Evolutionary conservation across 2,113 vertebrate species (phyloP).

Genomic region (Megaceryle torquata): DNA sequence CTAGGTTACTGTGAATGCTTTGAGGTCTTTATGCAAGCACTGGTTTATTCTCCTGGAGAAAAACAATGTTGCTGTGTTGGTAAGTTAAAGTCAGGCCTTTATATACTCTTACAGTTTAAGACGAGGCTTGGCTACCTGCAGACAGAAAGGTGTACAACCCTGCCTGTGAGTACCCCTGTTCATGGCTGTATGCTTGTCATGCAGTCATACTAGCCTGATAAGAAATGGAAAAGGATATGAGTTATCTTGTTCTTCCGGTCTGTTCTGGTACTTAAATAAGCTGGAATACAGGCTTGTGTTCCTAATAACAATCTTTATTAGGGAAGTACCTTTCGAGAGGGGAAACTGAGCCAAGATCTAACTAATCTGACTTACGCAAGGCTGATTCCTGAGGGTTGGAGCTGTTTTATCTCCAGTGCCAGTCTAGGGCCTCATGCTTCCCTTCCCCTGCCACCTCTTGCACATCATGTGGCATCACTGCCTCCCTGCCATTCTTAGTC

Average conservation of each 20-base stretch:
- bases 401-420: background rate
- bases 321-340: background rate
- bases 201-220: background rate
- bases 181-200: background rate
- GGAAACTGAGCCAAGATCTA: background rate
- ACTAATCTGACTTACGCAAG: background rate
- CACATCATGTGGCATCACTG: background rate
- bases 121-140: background rate
- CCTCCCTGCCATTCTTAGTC: background rate
- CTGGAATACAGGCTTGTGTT: background rate
- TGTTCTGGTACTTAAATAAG: background rate
- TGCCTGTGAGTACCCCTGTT: background rate
- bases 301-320: background rate
- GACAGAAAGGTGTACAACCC: background rate
- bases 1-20: constrained; percentile 28
- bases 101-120: background rate
- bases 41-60: constrained; percentile 23
- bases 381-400: background rate
- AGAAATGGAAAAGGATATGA: background rate
- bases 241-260: background rate
- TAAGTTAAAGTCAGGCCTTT: constrained; percentile 7
- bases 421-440: background rate
- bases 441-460: background rate
- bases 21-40: constrained; percentile 42
- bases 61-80: background rate